These are phyloP conservation scores for Nyctalus aviator DNA, from an alignment of 2,797 vertebrate genomes.

Conservation along the genomic window DNA sequence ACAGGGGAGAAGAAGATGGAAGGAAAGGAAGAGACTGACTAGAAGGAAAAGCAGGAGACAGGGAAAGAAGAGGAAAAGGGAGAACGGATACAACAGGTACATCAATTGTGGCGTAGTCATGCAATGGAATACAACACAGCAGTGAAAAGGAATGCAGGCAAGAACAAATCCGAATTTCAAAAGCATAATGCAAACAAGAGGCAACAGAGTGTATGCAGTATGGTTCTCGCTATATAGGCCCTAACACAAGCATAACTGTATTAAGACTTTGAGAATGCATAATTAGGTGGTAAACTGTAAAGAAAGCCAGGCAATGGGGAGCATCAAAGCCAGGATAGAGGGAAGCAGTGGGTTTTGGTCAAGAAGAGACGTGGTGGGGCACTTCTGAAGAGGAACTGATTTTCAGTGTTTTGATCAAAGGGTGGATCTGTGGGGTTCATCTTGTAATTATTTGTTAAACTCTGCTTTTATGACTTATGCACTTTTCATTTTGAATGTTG, in stretches of 20 bases:
- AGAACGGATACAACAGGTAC: background rate
- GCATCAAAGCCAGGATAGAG: background rate
- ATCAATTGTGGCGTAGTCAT: accelerated
- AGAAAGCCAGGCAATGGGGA: background rate
- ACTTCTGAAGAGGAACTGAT: background rate
- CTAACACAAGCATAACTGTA: background rate
- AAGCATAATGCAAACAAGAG: background rate
- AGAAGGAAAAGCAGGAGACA: background rate
- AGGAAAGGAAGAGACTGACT: background rate
- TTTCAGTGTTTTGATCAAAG: background rate
- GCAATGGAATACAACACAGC: background rate
- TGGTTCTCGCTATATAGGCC: background rate
- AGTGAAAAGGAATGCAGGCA: background rate
- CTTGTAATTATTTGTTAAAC: conserved; percentile 29
- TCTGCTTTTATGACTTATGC: background rate
- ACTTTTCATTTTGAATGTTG: background rate
- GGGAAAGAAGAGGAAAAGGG: background rate
- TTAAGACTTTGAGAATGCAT: background rate
- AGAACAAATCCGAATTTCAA: background rate
- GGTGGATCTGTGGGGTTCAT: background rate
- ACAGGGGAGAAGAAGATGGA: background rate
- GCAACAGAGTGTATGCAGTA: background rate
- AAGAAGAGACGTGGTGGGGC: background rate
- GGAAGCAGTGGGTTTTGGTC: background rate
- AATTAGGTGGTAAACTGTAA: background rate